Conservation (phyloP, 2,888 invertebrate species). For the Glaucopsyche alexis region DNA sequence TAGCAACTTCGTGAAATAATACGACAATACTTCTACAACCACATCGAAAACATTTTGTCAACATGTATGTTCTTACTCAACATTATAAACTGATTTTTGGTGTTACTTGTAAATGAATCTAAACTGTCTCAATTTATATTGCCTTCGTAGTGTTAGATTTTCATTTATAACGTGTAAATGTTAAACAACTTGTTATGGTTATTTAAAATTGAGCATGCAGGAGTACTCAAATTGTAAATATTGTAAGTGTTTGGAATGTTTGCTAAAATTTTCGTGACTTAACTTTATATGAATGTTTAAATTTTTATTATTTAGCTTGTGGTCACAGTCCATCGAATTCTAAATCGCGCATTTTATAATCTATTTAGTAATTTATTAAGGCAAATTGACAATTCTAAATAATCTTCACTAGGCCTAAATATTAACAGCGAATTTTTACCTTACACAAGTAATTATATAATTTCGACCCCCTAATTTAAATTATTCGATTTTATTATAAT, state of each 20-base stretch:
- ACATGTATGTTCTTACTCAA: background rate
- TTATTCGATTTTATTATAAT: background rate
- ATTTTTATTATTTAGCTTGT: background rate
- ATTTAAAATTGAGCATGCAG: background rate
- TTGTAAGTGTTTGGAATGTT: background rate
- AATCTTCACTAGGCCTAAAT: slow-evolving; percentile 16
- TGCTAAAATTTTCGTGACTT: background rate
- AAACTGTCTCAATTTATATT: slow-evolving; percentile 12
- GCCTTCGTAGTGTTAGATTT: slow-evolving; percentile 13
- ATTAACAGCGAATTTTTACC: slow-evolving; percentile 15
- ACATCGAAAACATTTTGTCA: background rate
- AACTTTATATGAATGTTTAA: background rate
- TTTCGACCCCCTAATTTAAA: background rate
- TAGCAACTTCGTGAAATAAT: background rate
- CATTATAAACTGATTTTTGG: background rate
- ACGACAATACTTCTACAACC: background rate
- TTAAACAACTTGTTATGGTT: background rate
- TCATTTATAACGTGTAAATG: background rate
- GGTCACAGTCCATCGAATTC: too few species aligned
- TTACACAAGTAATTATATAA: background rate
- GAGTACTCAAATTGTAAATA: background rate
- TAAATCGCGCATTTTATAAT: background rate
- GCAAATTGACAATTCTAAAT: slow-evolving; percentile 6
- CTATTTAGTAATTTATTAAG: background rate
- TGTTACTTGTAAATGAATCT: background rate